Evolutionary conservation across 2,797 vertebrate genomes (phyloP), one percentile per base, ranked within the genome.

Genomic region (Knipowitschia caucasica): DNA sequence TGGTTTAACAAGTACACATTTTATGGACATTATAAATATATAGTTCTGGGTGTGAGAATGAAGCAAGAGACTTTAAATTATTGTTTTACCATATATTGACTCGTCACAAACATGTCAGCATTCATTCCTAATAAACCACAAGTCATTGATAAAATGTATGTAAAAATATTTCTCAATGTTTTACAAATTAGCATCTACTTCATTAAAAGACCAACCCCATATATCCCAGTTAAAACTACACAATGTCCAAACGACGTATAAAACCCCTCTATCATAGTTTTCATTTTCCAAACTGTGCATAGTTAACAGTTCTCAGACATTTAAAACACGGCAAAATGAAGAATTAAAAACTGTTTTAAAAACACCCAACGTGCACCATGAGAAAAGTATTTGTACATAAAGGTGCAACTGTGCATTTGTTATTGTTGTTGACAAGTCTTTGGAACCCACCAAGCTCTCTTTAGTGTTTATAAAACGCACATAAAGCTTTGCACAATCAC

Each of bases 111-210:
- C 69, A 49, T 77, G 54, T 63, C 57, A 68, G 69, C 85, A 80
- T 71, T 82, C 82, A 84, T 80, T 79, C 81, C 75, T 86, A 82
- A 81, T 77, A 83, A 86, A 84, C 83, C 67, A 73, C 69, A 73
- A 77, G 69, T 58, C 69, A 75, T 77, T 77, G 52, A 75, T 81
- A 84, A 83, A 86, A 86, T 75, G 82, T 70, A 67, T 81, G 73
- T 51, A 82, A 85, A 88, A 87, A 85, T 87, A 87, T 59, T 73
- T 72, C 72, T 68, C 66, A 50, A 67, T 76, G 67, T 78, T 79
- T 78, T 68, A 79, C 62, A 83, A 61, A 64, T 69, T 68, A 69
- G 71, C 69, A 75, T 56, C 71, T 78, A 77, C 38, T 54, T 54
- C 23, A 67, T 46, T 44, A 69, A 58, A 49, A 34, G 25, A 67